These are phyloP conservation scores for Glyphotaelius pellucidus DNA, from an alignment of 2,888 invertebrate species.

Conservation along the genomic window DNA sequence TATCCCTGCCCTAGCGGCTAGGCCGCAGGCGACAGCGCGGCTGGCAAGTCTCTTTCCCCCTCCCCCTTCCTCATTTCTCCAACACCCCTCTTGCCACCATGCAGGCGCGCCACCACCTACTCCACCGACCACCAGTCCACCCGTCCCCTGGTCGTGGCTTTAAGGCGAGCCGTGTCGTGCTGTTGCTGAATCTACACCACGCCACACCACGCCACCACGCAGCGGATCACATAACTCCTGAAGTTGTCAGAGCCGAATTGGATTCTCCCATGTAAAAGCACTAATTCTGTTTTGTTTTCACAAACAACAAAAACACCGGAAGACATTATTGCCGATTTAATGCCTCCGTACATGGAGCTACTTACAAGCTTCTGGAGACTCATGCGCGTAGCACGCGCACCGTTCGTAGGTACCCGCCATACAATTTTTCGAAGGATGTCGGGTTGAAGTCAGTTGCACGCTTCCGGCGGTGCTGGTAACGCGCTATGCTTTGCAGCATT, in stretches of 20 bases:
- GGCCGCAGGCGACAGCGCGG: constrained; percentile 73
- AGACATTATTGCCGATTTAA: too few relatives aligned
- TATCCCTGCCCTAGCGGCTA: constrained; percentile 49
- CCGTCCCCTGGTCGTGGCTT: not conserved
- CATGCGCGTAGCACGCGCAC: too few relatives aligned
- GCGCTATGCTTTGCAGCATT: too few relatives aligned
- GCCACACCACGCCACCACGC: not conserved
- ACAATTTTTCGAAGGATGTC: too few relatives aligned
- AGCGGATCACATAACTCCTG: not conserved
- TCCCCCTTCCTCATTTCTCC: constrained; percentile 61
- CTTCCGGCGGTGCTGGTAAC: too few relatives aligned
- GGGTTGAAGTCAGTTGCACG: too few relatives aligned
- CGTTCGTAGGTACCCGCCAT: too few relatives aligned
- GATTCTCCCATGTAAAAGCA: not conserved
- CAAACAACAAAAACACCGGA: too few relatives aligned
- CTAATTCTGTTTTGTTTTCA: too few relatives aligned
- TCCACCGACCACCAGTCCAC: not conserved
- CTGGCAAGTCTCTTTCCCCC: constrained; percentile 71
- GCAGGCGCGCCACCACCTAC: not conserved
- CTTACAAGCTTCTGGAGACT: too few relatives aligned
- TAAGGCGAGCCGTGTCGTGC: not conserved
- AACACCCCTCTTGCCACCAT: not conserved
- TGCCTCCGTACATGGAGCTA: too few relatives aligned
- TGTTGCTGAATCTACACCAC: not conserved
- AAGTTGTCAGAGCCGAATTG: not conserved